Conservation (phyloP, 2,888 invertebrate species). For the Andrena haemorrhoa region DNA sequence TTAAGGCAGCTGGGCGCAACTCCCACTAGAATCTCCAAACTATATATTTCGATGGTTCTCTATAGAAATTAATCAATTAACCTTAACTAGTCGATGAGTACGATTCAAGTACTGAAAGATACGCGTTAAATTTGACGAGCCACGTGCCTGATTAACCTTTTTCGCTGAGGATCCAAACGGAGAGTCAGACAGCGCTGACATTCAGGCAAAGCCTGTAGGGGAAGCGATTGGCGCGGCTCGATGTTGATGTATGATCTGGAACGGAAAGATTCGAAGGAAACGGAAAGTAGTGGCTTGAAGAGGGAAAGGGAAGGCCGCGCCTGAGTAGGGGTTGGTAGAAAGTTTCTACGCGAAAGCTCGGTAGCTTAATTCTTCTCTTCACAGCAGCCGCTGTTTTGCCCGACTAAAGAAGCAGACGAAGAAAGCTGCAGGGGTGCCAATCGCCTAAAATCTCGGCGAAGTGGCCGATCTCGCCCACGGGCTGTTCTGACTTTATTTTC, state of each 20-base stretch:
- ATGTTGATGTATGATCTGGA: slow-evolving; percentile 41
- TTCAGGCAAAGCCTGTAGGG: not conserved
- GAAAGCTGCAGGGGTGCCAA: slow-evolving; percentile 46
- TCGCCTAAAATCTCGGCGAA: slow-evolving; percentile 66
- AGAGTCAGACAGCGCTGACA: not conserved
- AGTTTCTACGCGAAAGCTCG: slow-evolving; percentile 55
- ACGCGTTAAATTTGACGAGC: not conserved
- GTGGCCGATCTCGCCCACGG: slow-evolving; percentile 45
- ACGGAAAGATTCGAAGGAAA: slow-evolving; percentile 15
- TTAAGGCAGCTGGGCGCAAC: no score
- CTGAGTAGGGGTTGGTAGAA: slow-evolving; percentile 25
- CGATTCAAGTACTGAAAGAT: no score
- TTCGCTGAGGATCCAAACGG: not conserved
- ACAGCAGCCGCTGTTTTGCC: slow-evolving; percentile 40
- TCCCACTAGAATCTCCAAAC: no score
- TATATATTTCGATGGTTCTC: no score
- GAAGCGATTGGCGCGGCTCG: slow-evolving; percentile 12
- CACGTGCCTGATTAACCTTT: not conserved
- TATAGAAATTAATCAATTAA: no score
- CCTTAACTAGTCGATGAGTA: no score
- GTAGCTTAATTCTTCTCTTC: slow-evolving; percentile 62
- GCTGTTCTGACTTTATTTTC: slow-evolving; percentile 60
- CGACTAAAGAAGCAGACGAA: slow-evolving; percentile 12
- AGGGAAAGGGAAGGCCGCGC: not conserved
- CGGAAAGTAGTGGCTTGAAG: not conserved